Base-by-base conservation (phyloP, 2,888 invertebrate genomes). In the Agonopterix subpropinquella region DNA sequence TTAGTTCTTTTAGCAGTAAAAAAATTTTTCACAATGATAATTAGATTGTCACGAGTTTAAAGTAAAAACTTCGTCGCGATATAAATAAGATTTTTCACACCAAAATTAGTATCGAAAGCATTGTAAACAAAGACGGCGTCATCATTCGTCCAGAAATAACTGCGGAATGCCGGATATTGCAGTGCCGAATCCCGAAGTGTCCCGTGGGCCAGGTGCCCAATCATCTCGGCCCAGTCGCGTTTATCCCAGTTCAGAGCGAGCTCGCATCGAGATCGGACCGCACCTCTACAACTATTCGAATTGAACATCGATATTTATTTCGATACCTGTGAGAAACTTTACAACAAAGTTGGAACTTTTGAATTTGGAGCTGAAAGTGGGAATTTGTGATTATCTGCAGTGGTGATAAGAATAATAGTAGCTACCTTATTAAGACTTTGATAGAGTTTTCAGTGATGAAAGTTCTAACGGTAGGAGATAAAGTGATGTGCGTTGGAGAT, bases 141-240 rank as follows among this genome's bases (percentile, higher is more conserved):
- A 49, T 42, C 45, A n/a, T 39, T 39, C 39, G 39, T n/a, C 10
- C 42, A 42, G 76, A 78, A 86, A 87, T 85, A 86, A 74, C 75
- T 56, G 53, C 70, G 87, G 87, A 86, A 87, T 87, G 87, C 85
- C 86, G 85, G 87, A 87, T 84, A 77, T 82, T 80, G 80, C 76
- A 77, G 66, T 70, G 67, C 64, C 59, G 58, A 56, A n/a, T 51
- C 54, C 41, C 36, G 50, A 48, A 51, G 47, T 52, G 48, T 48
- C 52, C 47, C 51, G 50, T 42, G 11, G 42, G 42, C 11, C 41
- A 47, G 15, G 43, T 36, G 47, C 43, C 43, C 42, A 13, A 42
- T 35, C 39, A 39, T 9, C 39, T n/a, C 39, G 1, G n/a, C 10
- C 39, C n/a, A 9, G 39, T n/a, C 9, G 39, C n/a, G n/a, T 39